These are phyloP conservation scores for Stegastes partitus DNA, from an alignment of 2,113 vertebrate species.

Conservation along the genomic window DNA sequence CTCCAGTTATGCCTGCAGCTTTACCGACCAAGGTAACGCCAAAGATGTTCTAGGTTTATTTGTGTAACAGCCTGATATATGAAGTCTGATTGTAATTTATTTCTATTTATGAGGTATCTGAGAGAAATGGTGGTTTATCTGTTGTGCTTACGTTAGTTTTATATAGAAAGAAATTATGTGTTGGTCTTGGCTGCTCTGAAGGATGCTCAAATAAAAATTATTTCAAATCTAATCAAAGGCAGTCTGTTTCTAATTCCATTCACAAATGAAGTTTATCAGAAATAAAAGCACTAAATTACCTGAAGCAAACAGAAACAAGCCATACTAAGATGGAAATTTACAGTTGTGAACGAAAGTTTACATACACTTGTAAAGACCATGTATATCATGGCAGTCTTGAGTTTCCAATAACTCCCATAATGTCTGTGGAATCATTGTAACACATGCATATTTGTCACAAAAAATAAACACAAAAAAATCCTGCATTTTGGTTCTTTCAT, in stretches of 20 bases:
- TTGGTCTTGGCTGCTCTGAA: constrained; percentile 1
- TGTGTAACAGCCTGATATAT: not conserved
- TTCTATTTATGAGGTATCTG: not conserved
- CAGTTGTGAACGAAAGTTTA: no score
- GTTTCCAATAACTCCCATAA: no score
- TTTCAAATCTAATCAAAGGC: not conserved
- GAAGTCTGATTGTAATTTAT: constrained; percentile 40
- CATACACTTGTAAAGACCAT: no score
- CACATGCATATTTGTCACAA: no score
- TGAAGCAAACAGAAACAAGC: no score
- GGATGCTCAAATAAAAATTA: constrained; percentile 14
- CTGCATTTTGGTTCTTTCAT: no score
- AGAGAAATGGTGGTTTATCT: not conserved
- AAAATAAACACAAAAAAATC: no score
- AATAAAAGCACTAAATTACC: not conserved
- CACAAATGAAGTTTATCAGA: not conserved
- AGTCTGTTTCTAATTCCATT: not conserved
- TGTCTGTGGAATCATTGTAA: no score
- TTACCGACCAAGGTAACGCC: not conserved
- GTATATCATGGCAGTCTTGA: no score
- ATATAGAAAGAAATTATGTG: not conserved
- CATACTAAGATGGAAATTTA: no score
- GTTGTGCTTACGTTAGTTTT: not conserved
- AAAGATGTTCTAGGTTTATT: not conserved
- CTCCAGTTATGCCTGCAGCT: constrained; percentile 28